Conservation (phyloP, 2,888 invertebrate genomes). For the Lacanobia oleracea region DNA sequence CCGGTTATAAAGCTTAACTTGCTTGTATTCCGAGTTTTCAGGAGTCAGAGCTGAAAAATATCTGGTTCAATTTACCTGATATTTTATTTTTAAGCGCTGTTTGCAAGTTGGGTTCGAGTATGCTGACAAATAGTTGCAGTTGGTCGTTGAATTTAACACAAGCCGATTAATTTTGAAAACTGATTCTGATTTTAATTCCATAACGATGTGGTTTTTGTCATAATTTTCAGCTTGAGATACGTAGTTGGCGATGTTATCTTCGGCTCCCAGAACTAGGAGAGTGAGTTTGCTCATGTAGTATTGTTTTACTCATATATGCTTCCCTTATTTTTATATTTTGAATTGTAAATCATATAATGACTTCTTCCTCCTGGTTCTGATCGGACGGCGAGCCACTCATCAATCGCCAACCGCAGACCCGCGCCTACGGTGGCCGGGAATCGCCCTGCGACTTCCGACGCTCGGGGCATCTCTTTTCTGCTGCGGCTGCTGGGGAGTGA, state of each 20-base stretch:
- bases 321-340: too few relatives aligned
- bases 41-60: conserved; percentile 31
- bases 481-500: too few relatives aligned
- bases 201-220: neutral
- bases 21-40: conserved; percentile 35
- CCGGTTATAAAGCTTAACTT: conserved; percentile 60
- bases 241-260: neutral
- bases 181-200: neutral
- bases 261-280: too few relatives aligned
- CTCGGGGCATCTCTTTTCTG: too few relatives aligned
- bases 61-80: conserved; percentile 9
- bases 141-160: neutral
- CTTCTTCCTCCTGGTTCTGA: too few relatives aligned
- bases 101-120: neutral
- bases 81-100: conserved; percentile 24
- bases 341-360: too few relatives aligned
- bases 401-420: too few relatives aligned
- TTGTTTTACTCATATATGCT: too few relatives aligned
- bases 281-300: too few relatives aligned
- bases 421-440: too few relatives aligned
- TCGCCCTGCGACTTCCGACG: too few relatives aligned
- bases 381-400: too few relatives aligned
- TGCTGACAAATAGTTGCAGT: conserved; percentile 11
- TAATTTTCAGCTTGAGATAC: neutral
- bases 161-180: neutral